A percentile compares a stretch with the other conserved stretches of the same genome.
These are phyloP conservation scores for Spinus pinus DNA, from an alignment of 2,797 vertebrate genomes.

Conservation along the genomic window DNA sequence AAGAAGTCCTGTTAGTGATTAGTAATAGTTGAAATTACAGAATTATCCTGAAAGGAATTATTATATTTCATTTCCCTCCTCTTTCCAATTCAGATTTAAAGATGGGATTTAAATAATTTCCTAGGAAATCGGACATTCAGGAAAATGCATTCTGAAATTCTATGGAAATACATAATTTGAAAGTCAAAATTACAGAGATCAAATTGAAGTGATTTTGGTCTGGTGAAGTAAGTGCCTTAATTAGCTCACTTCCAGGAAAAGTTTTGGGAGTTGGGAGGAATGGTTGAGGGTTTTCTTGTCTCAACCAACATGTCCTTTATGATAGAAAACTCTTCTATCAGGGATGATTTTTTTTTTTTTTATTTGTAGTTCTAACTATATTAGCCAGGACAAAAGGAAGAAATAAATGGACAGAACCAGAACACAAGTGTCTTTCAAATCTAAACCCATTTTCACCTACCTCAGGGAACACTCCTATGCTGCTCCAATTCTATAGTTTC, in stretches of 20 bases:
- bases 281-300: neutral
- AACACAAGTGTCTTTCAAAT: neutral
- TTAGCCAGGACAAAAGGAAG: neutral
- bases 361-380: neutral
- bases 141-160: neutral
- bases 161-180: neutral
- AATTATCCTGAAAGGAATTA: neutral
- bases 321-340: neutral
- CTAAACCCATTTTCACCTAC: neutral
- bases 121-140: neutral
- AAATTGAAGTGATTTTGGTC: neutral
- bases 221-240: neutral
- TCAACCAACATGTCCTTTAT: neutral
- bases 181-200: neutral
- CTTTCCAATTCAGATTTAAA: neutral
- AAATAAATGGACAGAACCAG: neutral
- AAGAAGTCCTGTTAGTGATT: neutral
- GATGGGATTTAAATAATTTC: slow-evolving; percentile 1
- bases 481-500: neutral
- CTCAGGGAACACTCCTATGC: neutral
- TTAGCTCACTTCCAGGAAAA: neutral
- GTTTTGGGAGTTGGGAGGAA: neutral
- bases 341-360: neutral
- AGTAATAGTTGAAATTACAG: neutral
- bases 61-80: neutral